Evolutionary conservation across 2,113 vertebrate genomes (phyloP).

Genomic region (Tupaia chinensis): DNA sequence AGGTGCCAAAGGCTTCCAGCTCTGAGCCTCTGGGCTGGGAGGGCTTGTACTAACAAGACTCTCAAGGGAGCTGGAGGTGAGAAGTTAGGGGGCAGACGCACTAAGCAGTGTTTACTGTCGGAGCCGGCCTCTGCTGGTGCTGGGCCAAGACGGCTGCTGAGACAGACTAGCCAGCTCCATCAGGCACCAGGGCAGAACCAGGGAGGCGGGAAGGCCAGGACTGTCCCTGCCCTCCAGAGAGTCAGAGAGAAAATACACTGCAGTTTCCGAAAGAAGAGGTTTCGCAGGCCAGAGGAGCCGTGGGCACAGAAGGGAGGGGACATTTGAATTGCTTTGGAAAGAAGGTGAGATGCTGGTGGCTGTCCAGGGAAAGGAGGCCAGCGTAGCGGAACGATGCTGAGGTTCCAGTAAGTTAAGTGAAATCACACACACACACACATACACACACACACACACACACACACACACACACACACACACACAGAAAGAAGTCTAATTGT

Average conservation of each 20-base stretch:
- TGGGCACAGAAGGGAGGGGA: not conserved
- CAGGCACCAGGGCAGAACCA: not conserved
- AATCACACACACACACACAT: not conserved
- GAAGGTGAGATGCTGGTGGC: not conserved
- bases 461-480: no score
- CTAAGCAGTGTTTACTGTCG: not conserved
- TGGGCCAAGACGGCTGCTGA: no score
- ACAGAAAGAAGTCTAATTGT: no score
- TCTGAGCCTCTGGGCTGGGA: not conserved
- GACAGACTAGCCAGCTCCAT: not conserved
- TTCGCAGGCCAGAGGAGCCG: not conserved
- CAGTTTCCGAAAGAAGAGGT: not conserved
- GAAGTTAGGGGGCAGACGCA: not conserved
- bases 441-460: no score
- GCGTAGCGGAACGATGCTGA: not conserved
- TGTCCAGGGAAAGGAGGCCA: not conserved
- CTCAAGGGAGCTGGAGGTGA: not conserved
- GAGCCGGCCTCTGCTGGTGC: not conserved
- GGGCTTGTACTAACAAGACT: not conserved
- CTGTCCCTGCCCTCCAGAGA: no score
- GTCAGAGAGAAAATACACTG: not conserved
- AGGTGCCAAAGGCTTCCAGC: not conserved
- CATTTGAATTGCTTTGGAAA: not conserved
- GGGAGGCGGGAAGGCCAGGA: not conserved
- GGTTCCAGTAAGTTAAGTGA: not conserved